A percentile compares a stretch with the other conserved stretches of the same genome.
Evolutionary conservation across 2,113 vertebrate species (phyloP).

Genomic region (Glareola pratincola): DNA sequence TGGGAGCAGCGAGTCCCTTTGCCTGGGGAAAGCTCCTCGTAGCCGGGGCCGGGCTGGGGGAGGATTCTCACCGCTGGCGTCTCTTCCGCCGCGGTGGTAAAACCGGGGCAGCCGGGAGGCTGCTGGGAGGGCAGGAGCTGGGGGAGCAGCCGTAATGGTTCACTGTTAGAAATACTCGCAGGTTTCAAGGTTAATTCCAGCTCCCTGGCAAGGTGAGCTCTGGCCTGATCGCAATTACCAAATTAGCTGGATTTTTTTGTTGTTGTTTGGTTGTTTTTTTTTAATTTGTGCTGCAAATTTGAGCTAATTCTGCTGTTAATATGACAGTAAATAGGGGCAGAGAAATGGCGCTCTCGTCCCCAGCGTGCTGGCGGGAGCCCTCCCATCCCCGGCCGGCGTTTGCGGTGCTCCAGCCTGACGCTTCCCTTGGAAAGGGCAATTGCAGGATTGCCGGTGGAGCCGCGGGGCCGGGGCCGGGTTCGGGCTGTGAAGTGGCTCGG

Average conservation of each 20-base stretch:
- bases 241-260: neutral
- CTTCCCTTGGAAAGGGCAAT: neutral
- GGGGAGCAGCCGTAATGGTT: fast-evolving
- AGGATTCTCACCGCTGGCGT: fast-evolving
- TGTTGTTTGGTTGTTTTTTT: neutral
- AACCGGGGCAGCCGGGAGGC: neutral
- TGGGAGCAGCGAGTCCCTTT: neutral
- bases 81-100: too few relatives aligned
- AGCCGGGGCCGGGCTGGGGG: fast-evolving
- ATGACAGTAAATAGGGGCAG: neutral
- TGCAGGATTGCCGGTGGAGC: neutral
- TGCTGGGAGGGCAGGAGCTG: neutral
- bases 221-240: neutral
- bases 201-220: neutral
- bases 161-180: neutral
- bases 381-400: neutral
- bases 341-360: neutral
- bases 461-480: fast-evolving
- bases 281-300: neutral
- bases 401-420: fast-evolving
- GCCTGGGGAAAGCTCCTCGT: neutral
- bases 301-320: conserved; percentile 16
- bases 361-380: neutral
- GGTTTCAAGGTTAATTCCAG: neutral
- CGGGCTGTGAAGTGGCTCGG: neutral